Base-by-base conservation (phyloP, 2,797 vertebrate species). In the Pangasius larnaudii region DNA sequence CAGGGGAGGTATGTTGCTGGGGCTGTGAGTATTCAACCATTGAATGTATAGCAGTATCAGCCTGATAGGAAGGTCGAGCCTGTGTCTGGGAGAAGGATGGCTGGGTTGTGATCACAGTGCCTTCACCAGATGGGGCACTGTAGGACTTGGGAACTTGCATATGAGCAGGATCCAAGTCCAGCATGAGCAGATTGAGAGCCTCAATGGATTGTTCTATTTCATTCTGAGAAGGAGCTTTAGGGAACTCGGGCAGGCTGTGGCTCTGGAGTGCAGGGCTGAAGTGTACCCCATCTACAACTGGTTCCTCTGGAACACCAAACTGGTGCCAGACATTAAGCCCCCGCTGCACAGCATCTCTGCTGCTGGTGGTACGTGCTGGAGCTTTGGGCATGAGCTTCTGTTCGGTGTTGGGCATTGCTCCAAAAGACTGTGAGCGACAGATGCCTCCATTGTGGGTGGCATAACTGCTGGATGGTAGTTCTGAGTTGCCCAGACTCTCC, bases 191-290 rank as follows among this genome's bases (percentile, higher is more conserved):
- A 83, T 99, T 98, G 4, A 99, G 97, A 1, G 98, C 95, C 94
- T 99, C 98, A 0, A 99, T 99, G 42, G 99, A 99, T 93, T 98
- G 97, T 91, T 99, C 98, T 0, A 99, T 99, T 95, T 99, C 99
- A 92, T 95, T 95, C 89, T 97, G 97, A 18, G 98, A 99, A 72
- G 97, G 96, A 0, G 96, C 96, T 24, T 95, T 89, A 0, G 97
- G 98, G 89, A 98, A 99, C 87, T 98, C 97, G 0, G 98, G 98
- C 91, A 98, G 96, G 93, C 97, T 97, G 65, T 98, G 94, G 0
- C 95, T 93, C 82, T 96, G 95, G 86, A 95, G 89, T 0, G 88
- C 67, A 11, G 92, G 93, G 79, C 93, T 95, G 30, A 96, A 96
- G 33, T 90, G 94, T 27, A 96, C 80, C 0, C 95, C 96, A n/a